Evolutionary conservation across 2,888 invertebrate species (phyloP).

Genomic region (Lithosia quadra): DNA sequence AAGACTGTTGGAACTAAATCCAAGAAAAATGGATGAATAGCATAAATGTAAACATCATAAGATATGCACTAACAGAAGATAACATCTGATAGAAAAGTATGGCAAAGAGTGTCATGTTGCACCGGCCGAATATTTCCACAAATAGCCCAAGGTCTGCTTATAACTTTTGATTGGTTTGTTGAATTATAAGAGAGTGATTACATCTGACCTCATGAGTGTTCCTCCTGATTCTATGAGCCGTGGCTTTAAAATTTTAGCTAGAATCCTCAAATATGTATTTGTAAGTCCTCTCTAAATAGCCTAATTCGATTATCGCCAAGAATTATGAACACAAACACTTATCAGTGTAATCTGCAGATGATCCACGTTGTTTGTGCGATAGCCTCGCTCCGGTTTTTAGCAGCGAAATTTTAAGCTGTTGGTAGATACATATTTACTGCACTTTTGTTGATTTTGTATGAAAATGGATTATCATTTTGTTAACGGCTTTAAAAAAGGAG

Average conservation of each 20-base stretch:
- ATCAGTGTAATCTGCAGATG: constrained; percentile 46
- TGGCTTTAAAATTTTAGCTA: background rate
- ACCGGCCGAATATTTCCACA: too few relatives aligned
- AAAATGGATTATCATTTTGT: background rate
- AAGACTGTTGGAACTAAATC: too few relatives aligned
- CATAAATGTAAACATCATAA: too few relatives aligned
- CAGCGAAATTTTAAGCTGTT: constrained; percentile 6
- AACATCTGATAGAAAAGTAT: too few relatives aligned
- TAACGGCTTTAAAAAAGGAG: too few relatives aligned
- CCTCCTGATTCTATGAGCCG: background rate
- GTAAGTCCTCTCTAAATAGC: constrained; percentile 33
- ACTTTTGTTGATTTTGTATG: background rate
- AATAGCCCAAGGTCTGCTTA: too few relatives aligned
- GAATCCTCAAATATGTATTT: background rate
- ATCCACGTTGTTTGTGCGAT: constrained; percentile 35
- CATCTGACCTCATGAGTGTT: background rate
- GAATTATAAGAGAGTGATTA: too few relatives aligned
- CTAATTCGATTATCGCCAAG: constrained; percentile 39
- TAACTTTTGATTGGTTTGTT: too few relatives aligned
- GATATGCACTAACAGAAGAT: too few relatives aligned
- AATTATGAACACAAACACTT: constrained; percentile 27
- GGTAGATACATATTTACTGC: background rate
- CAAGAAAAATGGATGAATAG: too few relatives aligned
- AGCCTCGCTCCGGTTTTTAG: constrained; percentile 40
- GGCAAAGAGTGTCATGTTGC: too few relatives aligned